Conservation (phyloP, 2,113 vertebrate species). For the Dunckerocampus dactyliophorus region DNA sequence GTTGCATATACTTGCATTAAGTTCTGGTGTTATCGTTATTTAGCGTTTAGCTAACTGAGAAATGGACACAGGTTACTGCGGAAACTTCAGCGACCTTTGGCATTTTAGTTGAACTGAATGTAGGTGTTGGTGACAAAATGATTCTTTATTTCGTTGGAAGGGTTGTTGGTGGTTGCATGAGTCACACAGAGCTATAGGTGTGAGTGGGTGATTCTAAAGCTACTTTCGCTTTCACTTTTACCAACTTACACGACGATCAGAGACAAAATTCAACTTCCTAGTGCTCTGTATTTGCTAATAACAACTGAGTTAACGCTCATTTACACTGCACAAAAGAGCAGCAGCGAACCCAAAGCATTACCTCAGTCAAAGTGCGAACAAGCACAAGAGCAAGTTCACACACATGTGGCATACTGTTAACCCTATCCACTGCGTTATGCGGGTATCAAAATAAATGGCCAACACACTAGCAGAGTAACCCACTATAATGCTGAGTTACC, state of each 20-base stretch:
- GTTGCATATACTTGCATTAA: too few species aligned
- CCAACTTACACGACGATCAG: background rate
- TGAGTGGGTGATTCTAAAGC: slow-evolving; percentile 42
- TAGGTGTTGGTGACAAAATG: background rate
- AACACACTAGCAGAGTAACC: too few species aligned
- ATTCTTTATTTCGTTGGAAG: slow-evolving; percentile 38
- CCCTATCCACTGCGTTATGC: too few species aligned
- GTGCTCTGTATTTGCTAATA: background rate
- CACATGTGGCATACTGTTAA: too few species aligned
- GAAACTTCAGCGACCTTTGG: background rate
- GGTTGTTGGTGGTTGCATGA: slow-evolving; percentile 34
- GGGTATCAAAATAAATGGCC: too few species aligned
- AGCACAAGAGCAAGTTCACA: too few species aligned
- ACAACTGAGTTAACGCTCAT: too few species aligned
- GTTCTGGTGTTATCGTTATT: too few species aligned
- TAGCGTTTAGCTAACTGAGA: background rate
- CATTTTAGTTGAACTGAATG: slow-evolving; percentile 2
- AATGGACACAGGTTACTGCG: background rate
- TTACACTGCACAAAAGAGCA: too few species aligned
- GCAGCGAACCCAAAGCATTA: too few species aligned
- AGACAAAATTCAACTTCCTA: background rate
- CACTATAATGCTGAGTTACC: too few species aligned
- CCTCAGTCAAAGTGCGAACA: too few species aligned
- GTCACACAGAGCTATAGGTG: slow-evolving; percentile 37
- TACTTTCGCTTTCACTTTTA: slow-evolving; percentile 60